Base-by-base conservation (phyloP, 2,888 invertebrate species). In the Tholera decimalis region DNA sequence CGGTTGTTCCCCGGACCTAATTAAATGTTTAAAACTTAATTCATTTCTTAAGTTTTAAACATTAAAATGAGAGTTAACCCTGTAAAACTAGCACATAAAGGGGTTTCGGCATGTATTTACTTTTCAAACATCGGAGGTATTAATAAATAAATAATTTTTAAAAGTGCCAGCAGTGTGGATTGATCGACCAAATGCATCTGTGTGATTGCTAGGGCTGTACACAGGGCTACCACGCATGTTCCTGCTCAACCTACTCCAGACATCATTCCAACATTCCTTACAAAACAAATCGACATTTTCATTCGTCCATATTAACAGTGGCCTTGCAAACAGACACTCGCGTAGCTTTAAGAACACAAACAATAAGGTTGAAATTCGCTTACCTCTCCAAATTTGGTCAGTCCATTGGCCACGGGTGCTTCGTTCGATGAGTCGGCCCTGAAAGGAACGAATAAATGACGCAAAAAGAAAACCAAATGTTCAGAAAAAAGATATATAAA, bases 391-490 rank as follows among this genome's bases (percentile, higher is more conserved):
- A 96, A 96, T 80, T 93, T 93, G 58, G 95, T 94, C 68, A 96
- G 93, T 65, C 96, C 96, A 79, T 95, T 93, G 51, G 90, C 91
- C 54, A 82, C 90, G n/a, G 95, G 92, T 26, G 91, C 86, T 79
- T 95, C 96, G 85, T 95, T 94, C 72, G 96, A 94, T 26, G 96
- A 96, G 88, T 96, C 96, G 77, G 96, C 96, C 95, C 95, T 96
- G 90, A 68, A 83, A 80, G 89, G 78, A 87, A 85, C 80, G 88
- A 88, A 91, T 89, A 91, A 90, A 90, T 91, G 87, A 84, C 83
- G 83, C 88, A 87, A 88, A 85, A 87, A 84, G 80, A 73, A 67
- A 79, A 80, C 77, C 58, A 80, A 80, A 79, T 61, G 66, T 72
- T 49, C 49, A 72, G 54, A 49, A 62, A 57, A 82, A 69, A 71